Conservation (phyloP, 1,140 invertebrate species). For the Gryon sp. region DNA sequence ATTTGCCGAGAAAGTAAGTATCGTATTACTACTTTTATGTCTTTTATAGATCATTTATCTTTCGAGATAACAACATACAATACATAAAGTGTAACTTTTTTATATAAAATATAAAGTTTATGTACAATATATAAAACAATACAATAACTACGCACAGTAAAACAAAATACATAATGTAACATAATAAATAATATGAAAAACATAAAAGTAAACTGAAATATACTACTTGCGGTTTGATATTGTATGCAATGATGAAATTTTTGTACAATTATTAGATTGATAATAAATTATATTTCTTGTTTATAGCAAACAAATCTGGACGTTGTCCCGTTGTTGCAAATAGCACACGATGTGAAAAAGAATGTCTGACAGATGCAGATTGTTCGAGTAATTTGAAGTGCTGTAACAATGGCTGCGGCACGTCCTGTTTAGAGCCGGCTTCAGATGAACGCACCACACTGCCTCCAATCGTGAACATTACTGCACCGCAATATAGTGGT, state of each 20-base stretch:
- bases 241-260: no score
- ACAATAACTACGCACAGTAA: no score
- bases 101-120: no score
- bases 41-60: no score
- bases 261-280: background rate
- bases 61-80: no score
- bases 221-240: no score
- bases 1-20: conserved; percentile 84
- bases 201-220: no score
- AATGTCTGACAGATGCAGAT: conserved; percentile 91
- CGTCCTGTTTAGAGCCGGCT: conserved; percentile 84
- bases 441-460: conserved; percentile 65
- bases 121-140: no score
- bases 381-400: conserved; percentile 89
- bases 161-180: no score
- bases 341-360: conserved; percentile 81
- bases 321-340: conserved; percentile 83
- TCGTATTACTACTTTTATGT: no score
- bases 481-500: conserved; percentile 74
- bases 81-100: no score
- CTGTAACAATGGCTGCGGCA: conserved; percentile 88
- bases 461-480: conserved; percentile 69
- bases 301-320: conserved; percentile 86
- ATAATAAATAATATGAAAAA: no score
- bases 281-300: conserved; percentile 31